phyloP scores from a whole-genome alignment of 1,140 invertebrate species.

The Antheraea mylitta region DNA sequence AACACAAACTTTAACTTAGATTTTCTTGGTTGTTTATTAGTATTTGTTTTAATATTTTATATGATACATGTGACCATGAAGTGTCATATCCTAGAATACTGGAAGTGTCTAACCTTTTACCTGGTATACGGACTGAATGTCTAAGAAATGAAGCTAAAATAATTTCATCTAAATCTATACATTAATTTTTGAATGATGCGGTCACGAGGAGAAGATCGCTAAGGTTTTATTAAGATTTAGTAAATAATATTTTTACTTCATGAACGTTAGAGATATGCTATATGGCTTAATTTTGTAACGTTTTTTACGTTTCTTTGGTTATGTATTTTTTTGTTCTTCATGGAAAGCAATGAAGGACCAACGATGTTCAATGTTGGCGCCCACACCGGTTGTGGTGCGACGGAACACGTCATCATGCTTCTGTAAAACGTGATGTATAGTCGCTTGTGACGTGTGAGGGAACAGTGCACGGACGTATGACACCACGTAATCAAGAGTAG shows the following conservation, averaged over 20 bases:
- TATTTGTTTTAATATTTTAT: no score
- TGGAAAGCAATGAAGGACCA: conserved; percentile 59
- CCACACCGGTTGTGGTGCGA: conserved; percentile 54
- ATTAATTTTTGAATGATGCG: no score
- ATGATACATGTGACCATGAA: no score
- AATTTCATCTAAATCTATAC: no score
- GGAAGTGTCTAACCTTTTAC: no score
- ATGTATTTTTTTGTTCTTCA: conserved; percentile 5
- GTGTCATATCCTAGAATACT: no score
- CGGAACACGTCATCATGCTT: conserved; percentile 60
- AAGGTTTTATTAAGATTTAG: no score
- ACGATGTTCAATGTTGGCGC: conserved; percentile 62
- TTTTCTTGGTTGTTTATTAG: no score
- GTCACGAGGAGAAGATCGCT: no score
- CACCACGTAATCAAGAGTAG: conserved; percentile 68
- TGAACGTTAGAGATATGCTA: conserved; percentile 15
- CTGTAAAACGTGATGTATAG: conserved; percentile 58
- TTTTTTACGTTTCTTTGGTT: neutral
- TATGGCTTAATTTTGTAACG: conserved; percentile 8
- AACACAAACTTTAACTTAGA: no score
- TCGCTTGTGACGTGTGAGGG: conserved; percentile 47
- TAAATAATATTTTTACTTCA: neutral
- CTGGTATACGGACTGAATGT: no score
- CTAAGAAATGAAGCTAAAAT: no score
- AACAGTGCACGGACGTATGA: conserved; percentile 68